phyloP scores from a whole-genome alignment of 37 sponge, comb jelly and placozoan genomes.

The Oscarella lobularis region DNA sequence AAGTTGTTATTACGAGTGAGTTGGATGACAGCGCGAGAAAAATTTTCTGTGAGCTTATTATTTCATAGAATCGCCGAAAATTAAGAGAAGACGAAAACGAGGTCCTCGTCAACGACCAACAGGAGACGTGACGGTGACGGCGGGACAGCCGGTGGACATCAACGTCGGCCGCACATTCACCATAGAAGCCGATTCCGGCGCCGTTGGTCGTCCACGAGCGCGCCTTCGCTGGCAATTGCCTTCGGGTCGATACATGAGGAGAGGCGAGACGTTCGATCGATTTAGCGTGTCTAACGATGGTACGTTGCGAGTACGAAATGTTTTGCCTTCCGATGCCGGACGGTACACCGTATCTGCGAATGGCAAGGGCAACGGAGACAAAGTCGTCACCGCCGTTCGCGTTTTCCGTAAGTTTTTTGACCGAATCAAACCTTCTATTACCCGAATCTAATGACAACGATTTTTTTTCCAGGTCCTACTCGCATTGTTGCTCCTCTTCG shows the following conservation, averaged over 20 bases:
- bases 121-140: background rate
- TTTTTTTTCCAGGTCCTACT: background rate
- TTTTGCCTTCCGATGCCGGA: background rate
- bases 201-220: background rate
- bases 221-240: background rate
- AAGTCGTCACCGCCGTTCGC: background rate
- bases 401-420: background rate
- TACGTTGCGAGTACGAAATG: background rate
- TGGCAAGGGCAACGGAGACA: background rate
- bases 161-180: background rate
- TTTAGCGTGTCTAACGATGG: background rate
- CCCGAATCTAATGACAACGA: background rate
- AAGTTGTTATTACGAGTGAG: too few species aligned
- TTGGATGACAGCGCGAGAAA: too few species aligned
- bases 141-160: background rate
- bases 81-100: too few species aligned
- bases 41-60: too few species aligned
- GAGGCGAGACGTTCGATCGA: background rate
- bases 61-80: too few species aligned
- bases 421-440: too few species aligned
- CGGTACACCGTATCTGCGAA: background rate
- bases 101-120: too few species aligned
- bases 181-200: background rate
- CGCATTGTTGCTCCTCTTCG: too few species aligned
- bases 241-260: background rate